phyloP scores from a whole-genome alignment of 2,797 vertebrate species.

The Emys orbicularis region DNA sequence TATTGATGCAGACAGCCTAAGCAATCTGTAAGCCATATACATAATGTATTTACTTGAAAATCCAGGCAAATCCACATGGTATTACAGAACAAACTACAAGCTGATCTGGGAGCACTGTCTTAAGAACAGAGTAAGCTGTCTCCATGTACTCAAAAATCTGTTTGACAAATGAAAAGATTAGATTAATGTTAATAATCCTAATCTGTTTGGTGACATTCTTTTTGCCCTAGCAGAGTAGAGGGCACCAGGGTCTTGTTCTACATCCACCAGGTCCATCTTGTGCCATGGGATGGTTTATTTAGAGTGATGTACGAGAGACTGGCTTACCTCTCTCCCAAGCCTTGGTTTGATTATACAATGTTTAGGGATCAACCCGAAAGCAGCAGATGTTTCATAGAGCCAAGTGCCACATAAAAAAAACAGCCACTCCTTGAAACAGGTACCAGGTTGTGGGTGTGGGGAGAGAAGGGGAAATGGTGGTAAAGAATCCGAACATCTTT shows the following conservation, averaged over 20 bases:
- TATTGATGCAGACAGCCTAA: slow-evolving; percentile 77
- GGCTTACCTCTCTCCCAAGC: neutral
- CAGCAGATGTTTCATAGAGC: slow-evolving; percentile 51
- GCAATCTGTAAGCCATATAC: slow-evolving; percentile 77
- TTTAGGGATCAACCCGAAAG: slow-evolving; percentile 51
- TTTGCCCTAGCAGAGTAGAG: neutral
- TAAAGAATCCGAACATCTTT: neutral
- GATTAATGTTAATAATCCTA: slow-evolving; percentile 76
- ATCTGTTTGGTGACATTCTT: slow-evolving; percentile 37
- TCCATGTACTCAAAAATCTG: slow-evolving; percentile 70
- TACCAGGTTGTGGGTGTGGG: neutral
- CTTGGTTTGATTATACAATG: neutral
- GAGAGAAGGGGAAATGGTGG: neutral
- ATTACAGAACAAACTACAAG: slow-evolving; percentile 75
- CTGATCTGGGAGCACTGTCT: slow-evolving; percentile 70
- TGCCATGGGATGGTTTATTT: slow-evolving; percentile 15
- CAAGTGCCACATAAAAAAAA: neutral
- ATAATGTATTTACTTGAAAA: slow-evolving; percentile 81
- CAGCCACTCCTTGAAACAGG: slow-evolving; percentile 1
- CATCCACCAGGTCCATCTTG: neutral
- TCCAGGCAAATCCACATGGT: slow-evolving; percentile 75
- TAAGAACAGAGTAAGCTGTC: slow-evolving; percentile 73
- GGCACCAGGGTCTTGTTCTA: neutral
- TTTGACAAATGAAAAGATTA: slow-evolving; percentile 75
- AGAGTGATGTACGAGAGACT: slow-evolving; percentile 8